These are phyloP conservation scores for Yponomeuta sedellus DNA, from an alignment of 2,888 invertebrate genomes.

Conservation along the genomic window DNA sequence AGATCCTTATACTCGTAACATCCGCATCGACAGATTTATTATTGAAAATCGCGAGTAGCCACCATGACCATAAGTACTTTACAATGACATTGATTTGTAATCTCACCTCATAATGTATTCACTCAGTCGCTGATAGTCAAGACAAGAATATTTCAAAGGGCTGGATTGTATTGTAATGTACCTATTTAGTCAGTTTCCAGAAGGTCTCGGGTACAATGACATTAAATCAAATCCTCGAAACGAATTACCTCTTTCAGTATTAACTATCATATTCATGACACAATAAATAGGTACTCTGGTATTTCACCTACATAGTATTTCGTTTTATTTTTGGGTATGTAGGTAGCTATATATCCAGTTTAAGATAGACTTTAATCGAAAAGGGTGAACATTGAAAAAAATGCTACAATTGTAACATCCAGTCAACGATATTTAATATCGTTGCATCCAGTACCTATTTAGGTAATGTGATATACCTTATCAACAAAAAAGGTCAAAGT, in stretches of 20 bases:
- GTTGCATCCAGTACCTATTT: no score
- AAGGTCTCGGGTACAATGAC: background rate
- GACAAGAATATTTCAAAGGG: slow-evolving; percentile 6
- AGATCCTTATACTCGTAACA: background rate
- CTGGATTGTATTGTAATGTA: slow-evolving; percentile 6
- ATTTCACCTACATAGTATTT: no score
- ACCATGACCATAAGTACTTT: slow-evolving; percentile 10
- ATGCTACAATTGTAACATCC: no score
- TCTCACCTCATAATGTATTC: slow-evolving; percentile 13
- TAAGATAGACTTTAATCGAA: no score
- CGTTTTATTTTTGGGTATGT: no score
- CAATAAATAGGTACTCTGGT: no score
- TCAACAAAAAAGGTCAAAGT: no score
- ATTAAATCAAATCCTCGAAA: background rate
- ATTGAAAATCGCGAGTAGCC: background rate
- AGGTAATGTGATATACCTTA: no score
- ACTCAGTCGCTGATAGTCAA: slow-evolving; percentile 5
- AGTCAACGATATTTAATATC: no score
- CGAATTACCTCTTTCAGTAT: background rate
- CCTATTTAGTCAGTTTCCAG: background rate
- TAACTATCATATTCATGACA: background rate
- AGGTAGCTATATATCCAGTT: no score
- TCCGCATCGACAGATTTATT: slow-evolving; percentile 7
- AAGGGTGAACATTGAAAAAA: no score
- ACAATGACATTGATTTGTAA: slow-evolving; percentile 20